Conservation (phyloP, 2,888 invertebrate species). For the Patella pellucida region DNA sequence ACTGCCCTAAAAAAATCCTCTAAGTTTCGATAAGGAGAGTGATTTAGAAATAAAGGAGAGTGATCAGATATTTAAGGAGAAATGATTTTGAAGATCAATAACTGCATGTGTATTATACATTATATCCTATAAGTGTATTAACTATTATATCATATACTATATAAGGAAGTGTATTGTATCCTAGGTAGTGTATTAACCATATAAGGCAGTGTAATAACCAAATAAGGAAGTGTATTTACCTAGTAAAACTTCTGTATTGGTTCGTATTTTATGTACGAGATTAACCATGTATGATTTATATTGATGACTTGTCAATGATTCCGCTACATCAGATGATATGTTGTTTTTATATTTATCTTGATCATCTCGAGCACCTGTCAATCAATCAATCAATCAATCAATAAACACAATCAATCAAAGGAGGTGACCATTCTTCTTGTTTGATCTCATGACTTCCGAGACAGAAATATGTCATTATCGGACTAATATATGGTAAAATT, state of each 20-base stretch:
- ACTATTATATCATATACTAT: neutral
- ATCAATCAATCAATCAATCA: constrained; percentile 10
- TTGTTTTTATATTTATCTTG: constrained; percentile 49
- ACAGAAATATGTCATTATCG: no score
- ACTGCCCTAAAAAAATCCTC: no score
- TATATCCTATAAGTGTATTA: neutral
- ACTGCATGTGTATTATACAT: no score
- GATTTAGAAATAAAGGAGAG: no score
- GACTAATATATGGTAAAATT: no score
- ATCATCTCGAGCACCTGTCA: constrained; percentile 60
- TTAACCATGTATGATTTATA: constrained; percentile 86
- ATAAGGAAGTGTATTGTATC: neutral
- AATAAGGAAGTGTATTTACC: constrained; percentile 68
- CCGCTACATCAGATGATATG: constrained; percentile 83
- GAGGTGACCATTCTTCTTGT: no score
- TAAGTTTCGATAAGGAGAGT: no score
- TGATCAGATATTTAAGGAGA: no score
- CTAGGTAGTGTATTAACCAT: neutral
- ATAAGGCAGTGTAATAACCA: neutral
- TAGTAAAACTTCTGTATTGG: constrained; percentile 87
- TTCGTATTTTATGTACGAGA: constrained; percentile 83
- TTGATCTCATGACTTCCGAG: no score
- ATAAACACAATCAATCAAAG: neutral
- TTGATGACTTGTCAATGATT: constrained; percentile 77
- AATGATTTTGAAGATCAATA: no score